Conservation (phyloP, 2,113 vertebrate genomes). For the Spermophilus dauricus region DNA sequence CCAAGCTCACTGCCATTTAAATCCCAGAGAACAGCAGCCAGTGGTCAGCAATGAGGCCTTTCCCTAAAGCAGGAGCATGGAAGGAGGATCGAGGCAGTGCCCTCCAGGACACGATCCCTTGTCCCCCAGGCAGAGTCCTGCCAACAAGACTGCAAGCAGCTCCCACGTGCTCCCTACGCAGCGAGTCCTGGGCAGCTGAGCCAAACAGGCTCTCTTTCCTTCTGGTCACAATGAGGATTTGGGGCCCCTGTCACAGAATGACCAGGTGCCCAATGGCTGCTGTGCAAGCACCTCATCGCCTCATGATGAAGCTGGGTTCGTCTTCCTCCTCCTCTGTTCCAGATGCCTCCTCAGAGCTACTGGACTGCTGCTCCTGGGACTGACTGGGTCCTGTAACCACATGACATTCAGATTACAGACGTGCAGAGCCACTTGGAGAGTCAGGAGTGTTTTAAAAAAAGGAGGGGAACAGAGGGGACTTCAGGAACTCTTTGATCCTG, state of each 20-base stretch:
- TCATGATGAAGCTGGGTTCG: slow-evolving; percentile 86
- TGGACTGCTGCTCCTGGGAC: slow-evolving; percentile 83
- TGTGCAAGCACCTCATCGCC: slow-evolving; percentile 80
- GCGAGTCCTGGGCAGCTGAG: slow-evolving; percentile 52
- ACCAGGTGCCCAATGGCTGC: slow-evolving; percentile 44
- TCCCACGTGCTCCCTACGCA: slow-evolving; percentile 76
- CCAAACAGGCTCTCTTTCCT: slow-evolving; percentile 56
- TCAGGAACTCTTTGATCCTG: not conserved
- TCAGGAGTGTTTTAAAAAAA: not conserved
- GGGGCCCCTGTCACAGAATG: slow-evolving; percentile 76
- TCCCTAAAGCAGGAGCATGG: not conserved
- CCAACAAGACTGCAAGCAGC: slow-evolving; percentile 74
- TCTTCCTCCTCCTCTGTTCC: slow-evolving; percentile 85
- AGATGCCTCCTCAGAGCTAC: slow-evolving; percentile 83
- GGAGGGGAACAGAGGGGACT: not conserved
- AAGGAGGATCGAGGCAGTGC: slow-evolving; percentile 35
- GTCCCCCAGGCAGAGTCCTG: slow-evolving; percentile 74
- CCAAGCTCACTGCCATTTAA: not conserved
- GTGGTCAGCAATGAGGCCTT: not conserved
- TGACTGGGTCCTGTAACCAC: slow-evolving; percentile 80
- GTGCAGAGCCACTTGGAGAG: not conserved
- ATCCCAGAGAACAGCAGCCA: not conserved
- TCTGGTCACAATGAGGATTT: slow-evolving; percentile 55
- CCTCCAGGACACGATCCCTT: slow-evolving; percentile 62
- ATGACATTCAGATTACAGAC: not conserved